Conservation (phyloP, 2,113 vertebrate species). For the Phocoena sinus region DNA sequence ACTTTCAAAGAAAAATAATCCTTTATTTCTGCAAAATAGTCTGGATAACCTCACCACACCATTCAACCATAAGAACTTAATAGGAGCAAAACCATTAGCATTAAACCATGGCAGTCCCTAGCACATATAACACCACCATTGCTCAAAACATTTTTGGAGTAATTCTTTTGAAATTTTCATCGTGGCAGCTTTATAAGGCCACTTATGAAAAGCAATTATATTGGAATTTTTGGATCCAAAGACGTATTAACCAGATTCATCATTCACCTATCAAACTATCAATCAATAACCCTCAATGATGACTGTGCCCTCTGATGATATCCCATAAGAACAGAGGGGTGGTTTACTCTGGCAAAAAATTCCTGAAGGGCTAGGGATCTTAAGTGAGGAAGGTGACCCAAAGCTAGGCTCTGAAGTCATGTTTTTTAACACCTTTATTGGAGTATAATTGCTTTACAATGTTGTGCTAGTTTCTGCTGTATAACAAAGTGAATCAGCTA, state of each 20-base stretch:
- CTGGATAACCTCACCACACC: neutral
- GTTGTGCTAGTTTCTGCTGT: no score
- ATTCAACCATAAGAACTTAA: neutral
- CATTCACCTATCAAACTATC: neutral
- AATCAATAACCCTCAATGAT: neutral
- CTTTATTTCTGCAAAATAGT: neutral
- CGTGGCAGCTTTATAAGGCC: neutral
- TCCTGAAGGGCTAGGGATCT: neutral
- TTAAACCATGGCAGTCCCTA: neutral
- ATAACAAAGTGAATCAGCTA: no score
- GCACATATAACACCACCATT: neutral
- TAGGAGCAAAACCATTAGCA: neutral
- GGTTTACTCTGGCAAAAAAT: neutral
- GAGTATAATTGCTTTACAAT: no score
- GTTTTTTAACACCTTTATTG: neutral
- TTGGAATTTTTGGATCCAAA: neutral
- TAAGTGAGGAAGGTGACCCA: neutral
- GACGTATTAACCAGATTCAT: neutral
- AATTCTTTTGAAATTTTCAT: slow-evolving; percentile 2
- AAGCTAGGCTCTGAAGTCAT: neutral
- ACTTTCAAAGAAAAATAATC: slow-evolving; percentile 25
- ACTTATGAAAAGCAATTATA: neutral
- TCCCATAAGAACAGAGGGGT: neutral
- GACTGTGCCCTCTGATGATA: neutral
- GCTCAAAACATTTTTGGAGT: neutral